Evolutionary conservation across 2,888 invertebrate species (phyloP).

Genomic region (Heliconius aoede): DNA sequence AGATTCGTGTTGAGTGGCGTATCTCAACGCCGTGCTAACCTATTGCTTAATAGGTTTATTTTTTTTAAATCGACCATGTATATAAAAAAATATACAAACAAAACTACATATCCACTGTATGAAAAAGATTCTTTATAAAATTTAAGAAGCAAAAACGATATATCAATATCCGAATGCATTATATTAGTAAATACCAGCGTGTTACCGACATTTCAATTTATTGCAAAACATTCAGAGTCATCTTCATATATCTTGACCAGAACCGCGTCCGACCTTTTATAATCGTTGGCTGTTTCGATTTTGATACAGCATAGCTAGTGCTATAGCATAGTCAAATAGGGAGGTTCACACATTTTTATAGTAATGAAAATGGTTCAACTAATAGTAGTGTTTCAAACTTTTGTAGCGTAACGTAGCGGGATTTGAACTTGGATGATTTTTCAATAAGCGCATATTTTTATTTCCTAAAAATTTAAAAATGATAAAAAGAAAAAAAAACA

Average conservation of each 20-base stretch:
- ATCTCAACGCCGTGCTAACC: background rate
- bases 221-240: constrained; percentile 67
- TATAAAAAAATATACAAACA: background rate
- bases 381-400: too few species aligned
- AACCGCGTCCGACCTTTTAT: constrained; percentile 44
- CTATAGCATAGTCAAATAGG: background rate
- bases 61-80: background rate
- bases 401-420: too few species aligned
- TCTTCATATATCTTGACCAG: constrained; percentile 71
- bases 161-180: constrained; percentile 34
- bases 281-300: constrained; percentile 27
- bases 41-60: too few species aligned
- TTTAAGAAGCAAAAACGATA: constrained; percentile 6
- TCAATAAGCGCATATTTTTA: too few species aligned
- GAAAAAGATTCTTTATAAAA: background rate
- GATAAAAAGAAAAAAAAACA: too few species aligned
- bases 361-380: too few species aligned
- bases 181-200: constrained; percentile 49
- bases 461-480: too few species aligned
- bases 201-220: constrained; percentile 70
- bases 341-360: background rate
- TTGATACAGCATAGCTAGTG: constrained; percentile 24
- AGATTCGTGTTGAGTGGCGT: background rate
- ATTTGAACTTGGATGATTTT: too few species aligned
- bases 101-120: background rate